These are phyloP conservation scores for Heliconius nattereri DNA, from an alignment of 1,140 invertebrate genomes.

Conservation along the genomic window DNA sequence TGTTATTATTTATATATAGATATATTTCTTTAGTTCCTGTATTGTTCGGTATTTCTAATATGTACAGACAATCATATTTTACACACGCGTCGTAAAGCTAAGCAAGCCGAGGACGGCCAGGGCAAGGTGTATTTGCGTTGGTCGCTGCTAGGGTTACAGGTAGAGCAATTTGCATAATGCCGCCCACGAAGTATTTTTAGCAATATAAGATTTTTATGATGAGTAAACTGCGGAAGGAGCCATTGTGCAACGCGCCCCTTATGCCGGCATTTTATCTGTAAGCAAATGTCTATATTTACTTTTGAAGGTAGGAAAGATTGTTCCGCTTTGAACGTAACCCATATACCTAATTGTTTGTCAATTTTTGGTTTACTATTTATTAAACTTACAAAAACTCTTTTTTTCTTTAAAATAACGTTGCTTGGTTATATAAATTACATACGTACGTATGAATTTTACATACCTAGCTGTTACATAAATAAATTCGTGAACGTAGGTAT, in stretches of 20 bases:
- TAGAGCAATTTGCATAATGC: constrained; percentile 78
- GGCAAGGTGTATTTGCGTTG: constrained; percentile 69
- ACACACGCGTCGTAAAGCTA: constrained; percentile 76
- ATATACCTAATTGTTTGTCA: no score
- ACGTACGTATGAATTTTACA: no score
- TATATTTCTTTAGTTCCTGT: background rate
- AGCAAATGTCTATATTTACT: constrained; percentile 2
- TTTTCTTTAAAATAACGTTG: no score
- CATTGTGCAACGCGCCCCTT: constrained; percentile 27
- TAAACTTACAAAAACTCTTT: no score
- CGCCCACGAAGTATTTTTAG: constrained; percentile 69
- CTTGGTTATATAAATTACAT: no score
- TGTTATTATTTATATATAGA: no score
- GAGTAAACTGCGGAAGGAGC: constrained; percentile 40
- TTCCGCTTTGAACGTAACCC: no score
- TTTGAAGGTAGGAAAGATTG: background rate
- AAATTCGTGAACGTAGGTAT: no score
- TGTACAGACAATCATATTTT: constrained; percentile 68
- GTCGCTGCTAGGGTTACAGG: constrained; percentile 68
- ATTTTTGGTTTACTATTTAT: no score
- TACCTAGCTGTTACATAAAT: no score
- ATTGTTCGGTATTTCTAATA: constrained; percentile 61
- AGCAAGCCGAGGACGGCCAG: constrained; percentile 67
- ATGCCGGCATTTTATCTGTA: background rate
- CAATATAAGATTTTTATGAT: constrained; percentile 57